A percentile compares a stretch with the other conserved stretches of the same genome.
Conservation (phyloP, 1,140 invertebrate genomes). For the Glomeris maerens region DNA sequence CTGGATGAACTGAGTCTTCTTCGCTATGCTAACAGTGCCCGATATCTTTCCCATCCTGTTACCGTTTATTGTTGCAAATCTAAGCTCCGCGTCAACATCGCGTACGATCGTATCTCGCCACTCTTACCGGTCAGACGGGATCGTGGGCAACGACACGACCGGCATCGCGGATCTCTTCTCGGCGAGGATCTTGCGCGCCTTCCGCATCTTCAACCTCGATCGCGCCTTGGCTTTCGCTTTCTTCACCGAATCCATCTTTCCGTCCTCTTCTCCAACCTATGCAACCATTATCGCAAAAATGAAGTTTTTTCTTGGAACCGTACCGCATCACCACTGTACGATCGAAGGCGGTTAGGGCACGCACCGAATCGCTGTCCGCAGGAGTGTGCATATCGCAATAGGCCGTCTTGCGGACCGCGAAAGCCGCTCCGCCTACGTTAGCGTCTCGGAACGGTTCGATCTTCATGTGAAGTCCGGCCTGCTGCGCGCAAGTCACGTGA, state of each 20-base stretch:
- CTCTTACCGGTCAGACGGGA: constrained; percentile 59
- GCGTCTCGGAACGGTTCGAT: constrained; percentile 75
- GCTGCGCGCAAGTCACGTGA: constrained; percentile 96
- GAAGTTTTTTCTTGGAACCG: constrained; percentile 6
- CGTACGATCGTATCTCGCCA: no score
- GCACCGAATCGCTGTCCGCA: constrained; percentile 43
- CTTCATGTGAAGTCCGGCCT: constrained; percentile 87
- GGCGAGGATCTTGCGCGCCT: constrained; percentile 58
- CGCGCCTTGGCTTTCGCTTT: constrained; percentile 37
- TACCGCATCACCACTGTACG: neutral
- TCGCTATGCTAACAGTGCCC: constrained; percentile 26
- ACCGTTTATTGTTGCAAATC: no score
- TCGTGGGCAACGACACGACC: constrained; percentile 83
- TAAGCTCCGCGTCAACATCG: no score
- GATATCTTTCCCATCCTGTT: constrained; percentile 7
- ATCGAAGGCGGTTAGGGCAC: constrained; percentile 9
- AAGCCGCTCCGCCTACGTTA: constrained; percentile 40
- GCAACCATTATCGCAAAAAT: constrained; percentile 12
- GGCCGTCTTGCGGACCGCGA: constrained; percentile 75
- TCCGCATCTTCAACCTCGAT: constrained; percentile 51
- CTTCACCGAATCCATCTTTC: constrained; percentile 28
- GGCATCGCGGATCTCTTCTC: constrained; percentile 79
- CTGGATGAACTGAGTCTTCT: constrained; percentile 75
- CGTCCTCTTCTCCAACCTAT: constrained; percentile 23
- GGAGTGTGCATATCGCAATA: constrained; percentile 91